These are phyloP conservation scores for Coptodon rendalli DNA, from an alignment of 2,113 vertebrate species.

Conservation along the genomic window DNA sequence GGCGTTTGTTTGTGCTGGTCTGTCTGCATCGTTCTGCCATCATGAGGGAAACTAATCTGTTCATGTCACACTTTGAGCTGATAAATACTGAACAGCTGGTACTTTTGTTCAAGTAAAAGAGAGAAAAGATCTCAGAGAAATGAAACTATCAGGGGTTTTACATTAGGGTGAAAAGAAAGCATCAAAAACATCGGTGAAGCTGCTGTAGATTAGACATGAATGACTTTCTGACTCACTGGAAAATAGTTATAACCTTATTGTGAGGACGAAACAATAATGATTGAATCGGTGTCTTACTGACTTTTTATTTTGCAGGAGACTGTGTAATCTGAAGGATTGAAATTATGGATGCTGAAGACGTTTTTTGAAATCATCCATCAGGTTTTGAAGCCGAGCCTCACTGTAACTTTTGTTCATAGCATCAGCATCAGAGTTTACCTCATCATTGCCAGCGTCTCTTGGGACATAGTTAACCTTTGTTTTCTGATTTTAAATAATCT, in stretches of 20 bases:
- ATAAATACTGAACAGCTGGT: not conserved
- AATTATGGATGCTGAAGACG: too few species aligned
- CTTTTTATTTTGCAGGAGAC: not conserved
- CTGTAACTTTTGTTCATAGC: not conserved
- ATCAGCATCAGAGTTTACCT: not conserved
- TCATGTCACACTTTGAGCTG: not conserved
- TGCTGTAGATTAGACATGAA: not conserved
- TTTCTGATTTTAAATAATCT: not conserved
- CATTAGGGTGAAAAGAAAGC: not conserved
- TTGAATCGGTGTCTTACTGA: fast-evolving
- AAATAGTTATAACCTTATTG: not conserved
- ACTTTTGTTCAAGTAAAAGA: not conserved
- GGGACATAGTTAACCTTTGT: not conserved
- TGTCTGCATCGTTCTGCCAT: not conserved
- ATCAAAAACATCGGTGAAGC: not conserved
- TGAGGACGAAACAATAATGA: not conserved
- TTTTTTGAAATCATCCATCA: too few species aligned
- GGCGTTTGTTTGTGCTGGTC: not conserved
- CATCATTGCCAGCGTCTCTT: not conserved
- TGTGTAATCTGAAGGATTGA: not conserved
- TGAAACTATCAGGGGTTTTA: not conserved
- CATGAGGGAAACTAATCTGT: not conserved
- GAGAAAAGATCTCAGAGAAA: not conserved
- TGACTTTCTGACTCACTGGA: not conserved
- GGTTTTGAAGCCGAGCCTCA: not conserved